Conservation (phyloP, 2,113 vertebrate genomes). For the Pollimyrus isidori region DNA sequence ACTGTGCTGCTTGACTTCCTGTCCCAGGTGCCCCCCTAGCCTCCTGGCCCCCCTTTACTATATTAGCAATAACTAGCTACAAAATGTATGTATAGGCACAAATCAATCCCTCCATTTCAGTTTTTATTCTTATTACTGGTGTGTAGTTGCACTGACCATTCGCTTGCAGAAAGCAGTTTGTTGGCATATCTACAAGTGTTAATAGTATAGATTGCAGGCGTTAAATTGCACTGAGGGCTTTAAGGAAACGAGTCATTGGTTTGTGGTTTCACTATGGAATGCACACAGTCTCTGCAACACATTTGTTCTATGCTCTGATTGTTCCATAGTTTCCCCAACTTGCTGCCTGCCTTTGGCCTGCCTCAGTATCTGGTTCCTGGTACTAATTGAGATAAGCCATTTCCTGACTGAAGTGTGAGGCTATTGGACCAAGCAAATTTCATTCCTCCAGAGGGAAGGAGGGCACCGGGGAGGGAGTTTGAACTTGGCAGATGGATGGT, state of each 20-base stretch:
- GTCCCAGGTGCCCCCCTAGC: no score
- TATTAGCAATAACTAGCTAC: no score
- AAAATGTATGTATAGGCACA: no score
- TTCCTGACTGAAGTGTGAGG: neutral
- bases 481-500: slow-evolving; percentile 1
- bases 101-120: neutral
- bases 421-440: slow-evolving; percentile 6
- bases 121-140: neutral
- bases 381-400: slow-evolving; percentile 8
- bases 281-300: neutral
- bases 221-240: neutral
- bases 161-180: neutral
- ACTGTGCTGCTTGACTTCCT: no score
- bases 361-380: neutral
- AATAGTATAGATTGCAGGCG: neutral
- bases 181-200: no score
- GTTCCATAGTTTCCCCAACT: neutral
- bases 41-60: no score
- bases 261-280: neutral
- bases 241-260: neutral
- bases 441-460: neutral
- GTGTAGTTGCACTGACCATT: neutral
- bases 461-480: neutral
- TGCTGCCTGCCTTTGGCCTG: neutral
- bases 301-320: neutral